Evolutionary conservation across 1,140 invertebrate species (phyloP), one percentile per base, ranked within the genome.

Genomic region (Pinna nobilis): DNA sequence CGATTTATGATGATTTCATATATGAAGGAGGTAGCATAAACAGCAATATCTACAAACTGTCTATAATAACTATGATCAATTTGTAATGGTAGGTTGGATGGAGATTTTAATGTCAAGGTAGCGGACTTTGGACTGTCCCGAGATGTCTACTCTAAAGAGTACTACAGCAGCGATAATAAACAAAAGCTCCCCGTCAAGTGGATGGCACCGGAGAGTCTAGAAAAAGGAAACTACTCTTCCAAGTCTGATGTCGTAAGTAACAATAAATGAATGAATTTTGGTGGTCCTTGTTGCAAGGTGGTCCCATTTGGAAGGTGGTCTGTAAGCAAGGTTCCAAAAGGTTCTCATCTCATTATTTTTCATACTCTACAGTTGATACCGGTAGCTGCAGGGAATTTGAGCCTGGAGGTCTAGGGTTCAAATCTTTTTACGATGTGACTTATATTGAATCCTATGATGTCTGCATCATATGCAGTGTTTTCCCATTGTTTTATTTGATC

Each of bases 41-140:
- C 7, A 6, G 18, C 3, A 6, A 28, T 15, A 25, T 20, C 25
- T 5, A 53, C 49, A 28, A 1, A 5, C 13, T 51, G 23, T 51
- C 13, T n/a, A 25, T 6, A 51, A n/a, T 28, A 3, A 18, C 30
- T 25, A 7, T 15, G 11, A 51, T 25, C 9, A 53, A 28, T 25
- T 28, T 53, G 1, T 53, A 33, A 35, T 33, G 33, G 9, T 72
- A 90, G 89, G 90, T 64, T 90, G 66, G 88, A 88, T 72, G 82
- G 86, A 51, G 55, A 86, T n/a, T 64, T 86, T 20, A 76, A 64
- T 3, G 88, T 90, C 3, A 91, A 91, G 74, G 88, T 91, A 9
- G 90, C 90, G 11, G 91, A 92, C 81, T 92, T 92, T 82, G 91
- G 91, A 4, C 78, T 92, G 32, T 88, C 91, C 6, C 71, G 90